phyloP scores from a whole-genome alignment of 2,888 invertebrate species.

The Tetramorium bicarinatum region DNA sequence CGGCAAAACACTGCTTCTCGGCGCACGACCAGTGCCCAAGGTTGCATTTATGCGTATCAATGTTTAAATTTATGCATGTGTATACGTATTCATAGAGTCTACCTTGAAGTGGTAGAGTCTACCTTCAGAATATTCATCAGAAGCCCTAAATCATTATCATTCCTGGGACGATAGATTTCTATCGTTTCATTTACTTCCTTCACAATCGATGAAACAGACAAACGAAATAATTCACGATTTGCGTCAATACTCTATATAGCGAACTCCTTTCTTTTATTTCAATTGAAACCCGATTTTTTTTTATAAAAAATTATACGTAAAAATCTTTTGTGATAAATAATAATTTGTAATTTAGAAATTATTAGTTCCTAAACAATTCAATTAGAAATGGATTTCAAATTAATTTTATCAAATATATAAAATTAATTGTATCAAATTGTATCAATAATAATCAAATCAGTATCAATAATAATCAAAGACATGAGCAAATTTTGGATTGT shows the following conservation, averaged over 20 bases:
- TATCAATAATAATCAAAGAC: neutral
- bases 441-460: neutral
- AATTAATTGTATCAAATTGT: too few species aligned
- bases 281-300: neutral
- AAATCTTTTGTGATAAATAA: neutral
- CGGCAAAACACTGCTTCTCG: constrained; percentile 31
- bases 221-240: constrained; percentile 36
- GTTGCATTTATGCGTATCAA: constrained; percentile 59
- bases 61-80: constrained; percentile 67
- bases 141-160: neutral
- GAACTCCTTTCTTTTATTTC: neutral
- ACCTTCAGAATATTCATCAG: neutral
- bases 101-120: too few species aligned
- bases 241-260: constrained; percentile 12
- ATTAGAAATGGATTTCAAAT: neutral
- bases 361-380: neutral
- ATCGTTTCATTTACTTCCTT: neutral
- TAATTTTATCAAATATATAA: neutral
- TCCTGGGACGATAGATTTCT: neutral
- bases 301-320: neutral
- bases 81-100: constrained; percentile 61
- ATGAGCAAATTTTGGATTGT: neutral
- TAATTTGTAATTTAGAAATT: neutral
- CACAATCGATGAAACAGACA: constrained; percentile 11
- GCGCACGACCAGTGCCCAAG: constrained; percentile 41